Percentiles rank a stretch among this genome's conserved stretches.
Conservation (phyloP, 2,113 vertebrate species). For the Dinomys branickii region DNA sequence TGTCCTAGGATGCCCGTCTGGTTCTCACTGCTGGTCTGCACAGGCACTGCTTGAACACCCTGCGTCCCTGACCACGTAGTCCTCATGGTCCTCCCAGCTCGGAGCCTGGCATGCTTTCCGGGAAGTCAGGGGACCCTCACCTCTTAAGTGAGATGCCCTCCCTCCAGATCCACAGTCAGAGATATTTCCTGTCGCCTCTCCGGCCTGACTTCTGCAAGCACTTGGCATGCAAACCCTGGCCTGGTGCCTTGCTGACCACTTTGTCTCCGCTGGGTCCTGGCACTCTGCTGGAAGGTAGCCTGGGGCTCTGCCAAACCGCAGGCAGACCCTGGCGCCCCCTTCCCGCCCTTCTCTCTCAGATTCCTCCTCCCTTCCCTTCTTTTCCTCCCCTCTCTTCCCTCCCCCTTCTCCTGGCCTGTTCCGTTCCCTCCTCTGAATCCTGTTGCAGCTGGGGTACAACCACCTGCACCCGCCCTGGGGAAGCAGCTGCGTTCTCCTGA, state of each 20-base stretch:
- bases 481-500: neutral
- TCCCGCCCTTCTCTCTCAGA: neutral
- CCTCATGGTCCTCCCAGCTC: neutral
- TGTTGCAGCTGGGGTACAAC: neutral
- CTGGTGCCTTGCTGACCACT: neutral
- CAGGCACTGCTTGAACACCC: neutral
- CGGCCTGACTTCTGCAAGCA: neutral
- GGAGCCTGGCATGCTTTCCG: neutral
- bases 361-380: neutral
- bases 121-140: neutral
- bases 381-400: accelerated
- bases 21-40: neutral
- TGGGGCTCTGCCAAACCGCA: neutral
- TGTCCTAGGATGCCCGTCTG: neutral
- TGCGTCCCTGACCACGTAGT: neutral
- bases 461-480: neutral
- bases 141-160: neutral
- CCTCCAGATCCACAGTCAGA: neutral
- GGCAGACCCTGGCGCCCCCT: accelerated
- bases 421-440: no score
- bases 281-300: neutral
- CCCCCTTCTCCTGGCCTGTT: neutral
- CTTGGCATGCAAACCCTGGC: neutral
- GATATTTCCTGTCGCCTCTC: neutral
- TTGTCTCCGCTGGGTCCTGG: neutral